phyloP scores from a whole-genome alignment of 1,140 invertebrate species.

The Meloidogyne chitwoodi region DNA sequence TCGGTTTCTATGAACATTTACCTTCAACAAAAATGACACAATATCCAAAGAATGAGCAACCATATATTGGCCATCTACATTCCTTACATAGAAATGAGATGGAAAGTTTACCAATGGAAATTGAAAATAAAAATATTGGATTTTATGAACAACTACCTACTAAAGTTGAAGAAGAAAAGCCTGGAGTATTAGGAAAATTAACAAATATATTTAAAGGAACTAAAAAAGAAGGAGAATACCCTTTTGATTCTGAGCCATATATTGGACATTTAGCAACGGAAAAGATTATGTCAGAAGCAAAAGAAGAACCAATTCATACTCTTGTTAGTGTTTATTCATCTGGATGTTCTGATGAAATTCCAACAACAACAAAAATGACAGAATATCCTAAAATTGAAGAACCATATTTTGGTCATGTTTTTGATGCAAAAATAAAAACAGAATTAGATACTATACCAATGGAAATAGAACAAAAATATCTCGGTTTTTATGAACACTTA shows the following conservation, averaged over 20 bases:
- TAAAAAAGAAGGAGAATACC: constrained; percentile 27
- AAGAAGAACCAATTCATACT: neutral
- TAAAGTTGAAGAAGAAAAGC: neutral
- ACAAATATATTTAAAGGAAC: constrained; percentile 1
- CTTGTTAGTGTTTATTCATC: constrained; percentile 23
- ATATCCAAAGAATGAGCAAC: too few relatives aligned
- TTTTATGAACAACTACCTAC: neutral
- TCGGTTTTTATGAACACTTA: neutral
- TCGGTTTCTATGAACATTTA: too few relatives aligned
- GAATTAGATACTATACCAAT: neutral
- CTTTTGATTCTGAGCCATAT: neutral
- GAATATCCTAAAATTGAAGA: neutral
- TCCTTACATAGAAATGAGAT: too few relatives aligned
- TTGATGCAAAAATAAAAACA: neutral
- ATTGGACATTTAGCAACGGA: constrained; percentile 1
- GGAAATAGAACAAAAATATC: neutral
- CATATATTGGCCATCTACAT: too few relatives aligned
- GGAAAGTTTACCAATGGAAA: neutral
- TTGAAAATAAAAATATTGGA: neutral
- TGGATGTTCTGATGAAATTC: constrained; percentile 30
- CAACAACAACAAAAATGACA: neutral
- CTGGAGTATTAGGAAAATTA: neutral
- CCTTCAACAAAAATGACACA: too few relatives aligned
- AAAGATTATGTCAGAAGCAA: neutral
- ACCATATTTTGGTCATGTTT: neutral